phyloP scores from a whole-genome alignment of 2,113 vertebrate species.

The Larimichthys crocea region DNA sequence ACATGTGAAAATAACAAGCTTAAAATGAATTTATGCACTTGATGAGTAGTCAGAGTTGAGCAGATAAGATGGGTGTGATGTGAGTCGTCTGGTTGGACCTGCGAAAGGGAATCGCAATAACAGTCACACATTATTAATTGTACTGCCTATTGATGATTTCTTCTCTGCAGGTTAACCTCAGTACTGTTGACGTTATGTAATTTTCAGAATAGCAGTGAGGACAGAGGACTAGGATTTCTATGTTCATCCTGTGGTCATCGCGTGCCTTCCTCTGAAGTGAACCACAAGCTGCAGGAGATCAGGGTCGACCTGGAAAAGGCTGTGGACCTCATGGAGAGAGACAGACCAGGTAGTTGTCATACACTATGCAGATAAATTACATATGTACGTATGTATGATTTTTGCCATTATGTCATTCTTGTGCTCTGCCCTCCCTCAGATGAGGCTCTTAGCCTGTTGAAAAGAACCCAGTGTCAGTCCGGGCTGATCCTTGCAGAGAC shows the following conservation, averaged over 20 bases:
- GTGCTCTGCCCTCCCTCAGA: constrained; percentile 72
- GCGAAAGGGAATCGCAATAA: too few species aligned
- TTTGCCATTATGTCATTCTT: constrained; percentile 6
- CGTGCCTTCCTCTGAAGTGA: constrained; percentile 62
- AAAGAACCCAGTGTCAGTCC: constrained; percentile 74
- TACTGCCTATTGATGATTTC: background rate
- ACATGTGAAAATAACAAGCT: too few species aligned
- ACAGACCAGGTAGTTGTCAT: constrained; percentile 69
- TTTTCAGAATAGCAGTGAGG: constrained; percentile 51
- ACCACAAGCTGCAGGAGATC: constrained; percentile 67
- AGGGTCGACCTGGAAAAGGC: constrained; percentile 62
- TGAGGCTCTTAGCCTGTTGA: constrained; percentile 81
- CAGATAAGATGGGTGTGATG: too few species aligned
- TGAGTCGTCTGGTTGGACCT: too few species aligned
- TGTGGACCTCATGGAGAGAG: constrained; percentile 74
- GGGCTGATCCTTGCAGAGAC: constrained; percentile 83
- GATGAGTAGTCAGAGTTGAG: too few species aligned
- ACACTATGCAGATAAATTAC: background rate
- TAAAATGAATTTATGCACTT: too few species aligned
- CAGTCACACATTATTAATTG: background rate
- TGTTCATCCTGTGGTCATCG: constrained; percentile 71
- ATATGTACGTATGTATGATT: background rate
- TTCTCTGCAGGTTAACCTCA: background rate
- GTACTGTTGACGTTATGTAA: background rate
- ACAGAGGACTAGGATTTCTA: constrained; percentile 34